These are phyloP conservation scores for Ophioderma brevispina DNA, from an alignment of 35 echinoderm and acorn worm genomes.

Conservation along the genomic window DNA sequence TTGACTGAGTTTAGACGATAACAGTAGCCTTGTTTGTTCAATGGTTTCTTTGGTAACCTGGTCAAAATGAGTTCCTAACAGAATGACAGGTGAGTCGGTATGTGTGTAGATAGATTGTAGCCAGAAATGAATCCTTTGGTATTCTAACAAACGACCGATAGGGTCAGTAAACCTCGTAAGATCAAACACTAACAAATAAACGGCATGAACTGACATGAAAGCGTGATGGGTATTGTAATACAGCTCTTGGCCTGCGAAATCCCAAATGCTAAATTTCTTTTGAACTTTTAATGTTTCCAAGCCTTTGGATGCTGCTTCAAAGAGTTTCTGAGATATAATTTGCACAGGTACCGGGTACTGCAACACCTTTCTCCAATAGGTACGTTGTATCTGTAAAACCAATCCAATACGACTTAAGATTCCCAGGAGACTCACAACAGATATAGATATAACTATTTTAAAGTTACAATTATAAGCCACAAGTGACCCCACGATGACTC, in stretches of 20 bases:
- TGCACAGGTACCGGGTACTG: neutral
- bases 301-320: neutral
- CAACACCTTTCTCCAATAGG: neutral
- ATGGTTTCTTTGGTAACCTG: neutral
- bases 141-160: neutral
- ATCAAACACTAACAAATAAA: neutral
- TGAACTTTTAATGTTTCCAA: neutral
- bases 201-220: neutral
- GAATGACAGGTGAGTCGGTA: neutral
- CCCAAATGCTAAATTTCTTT: neutral
- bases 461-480: neutral
- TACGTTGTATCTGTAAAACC: neutral
- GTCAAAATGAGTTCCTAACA: neutral
- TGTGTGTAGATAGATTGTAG: neutral
- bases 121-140: too few species aligned
- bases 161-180: neutral
- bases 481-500: neutral
- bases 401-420: neutral
- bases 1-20: neutral
- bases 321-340: neutral
- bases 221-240: neutral
- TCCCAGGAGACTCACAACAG: neutral
- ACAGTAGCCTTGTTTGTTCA: neutral
- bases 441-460: neutral
- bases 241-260: neutral